Evolutionary conservation across 2,888 invertebrate species (phyloP), one percentile per base, ranked within the genome.

Genomic region (Clostera curtula): DNA sequence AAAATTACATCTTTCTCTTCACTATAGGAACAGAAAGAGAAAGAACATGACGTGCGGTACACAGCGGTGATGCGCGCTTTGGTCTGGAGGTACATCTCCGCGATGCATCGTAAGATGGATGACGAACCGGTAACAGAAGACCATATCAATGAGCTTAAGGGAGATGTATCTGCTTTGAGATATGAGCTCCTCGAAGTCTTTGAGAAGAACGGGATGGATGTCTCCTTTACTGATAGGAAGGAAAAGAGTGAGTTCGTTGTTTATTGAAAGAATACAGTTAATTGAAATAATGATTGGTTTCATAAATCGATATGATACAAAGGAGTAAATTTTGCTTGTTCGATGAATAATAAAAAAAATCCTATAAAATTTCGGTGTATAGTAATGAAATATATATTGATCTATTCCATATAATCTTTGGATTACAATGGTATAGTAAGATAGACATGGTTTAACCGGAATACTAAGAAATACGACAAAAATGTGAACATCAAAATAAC

Each of bases 121-220:
- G 91, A 93, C 47, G 92, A 92, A 25, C 88, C 91, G 0, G 96
- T 97, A 0, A 96, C 95, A 0, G 97, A 97, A 66, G 97, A 98
- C 49, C 75, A 94, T 50, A 88, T 98, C 35, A 97, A 96, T 55
- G 97, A 97, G 74, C 89, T 98, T 14, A 97, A 97, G 69, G 93
- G 93, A 50, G 97, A 97, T 53, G 92, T 98, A 19, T 95, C 96
- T 0, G 89, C 96, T 0, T 90, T 97, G 85, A 88, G 96, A 43
- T 97, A 93, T 59, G 97, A 98, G 64, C 86, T 98, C 43, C 82
- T 97, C 1, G 96, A 97, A 49, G 93, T 97, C 15, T 88, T 97
- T 24, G 89, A 90, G 40, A 91, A 87, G 62, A 97, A 95, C 56
- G 96, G 96, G 19, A 90, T 95, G 91, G 92, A 95, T 61, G 89